A percentile compares a stretch with the other conserved stretches of the same genome.
phyloP scores from a whole-genome alignment of 1,140 invertebrate genomes.

The Eumaeus atala region DNA sequence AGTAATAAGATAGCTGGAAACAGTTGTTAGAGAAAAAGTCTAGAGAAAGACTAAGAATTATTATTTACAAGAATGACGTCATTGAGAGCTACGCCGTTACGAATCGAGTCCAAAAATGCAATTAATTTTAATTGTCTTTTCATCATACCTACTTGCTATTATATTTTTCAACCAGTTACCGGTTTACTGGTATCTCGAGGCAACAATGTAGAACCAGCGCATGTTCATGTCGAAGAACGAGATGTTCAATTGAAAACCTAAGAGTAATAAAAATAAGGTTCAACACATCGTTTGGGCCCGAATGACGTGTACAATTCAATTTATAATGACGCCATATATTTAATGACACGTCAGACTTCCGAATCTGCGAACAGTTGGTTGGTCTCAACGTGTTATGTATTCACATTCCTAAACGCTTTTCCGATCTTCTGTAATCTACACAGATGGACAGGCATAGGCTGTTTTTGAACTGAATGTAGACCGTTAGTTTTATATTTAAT shows the following conservation, averaged over 20 bases:
- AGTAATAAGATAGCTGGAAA: too few relatives aligned
- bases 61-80: too few relatives aligned
- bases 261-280: neutral
- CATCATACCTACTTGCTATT: neutral
- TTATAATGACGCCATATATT: neutral
- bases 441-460: too few relatives aligned
- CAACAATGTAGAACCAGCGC: neutral
- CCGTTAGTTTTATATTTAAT: too few relatives aligned
- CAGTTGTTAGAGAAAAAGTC: too few relatives aligned
- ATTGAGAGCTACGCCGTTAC: neutral
- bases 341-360: neutral
- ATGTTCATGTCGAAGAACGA: neutral
- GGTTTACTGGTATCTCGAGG: neutral
- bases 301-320: neutral
- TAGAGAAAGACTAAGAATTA: too few relatives aligned
- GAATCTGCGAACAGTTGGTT: too few relatives aligned
- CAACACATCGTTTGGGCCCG: neutral
- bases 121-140: slow-evolving; percentile 14
- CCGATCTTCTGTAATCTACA: too few relatives aligned
- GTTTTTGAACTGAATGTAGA: too few relatives aligned
- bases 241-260: slow-evolving; percentile 1
- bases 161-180: slow-evolving; percentile 1
- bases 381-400: too few relatives aligned
- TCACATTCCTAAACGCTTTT: too few relatives aligned
- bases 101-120: slow-evolving; percentile 15